Evolutionary conservation across 2,888 invertebrate genomes (phyloP).

Genomic region (Penaeus monodon): DNA sequence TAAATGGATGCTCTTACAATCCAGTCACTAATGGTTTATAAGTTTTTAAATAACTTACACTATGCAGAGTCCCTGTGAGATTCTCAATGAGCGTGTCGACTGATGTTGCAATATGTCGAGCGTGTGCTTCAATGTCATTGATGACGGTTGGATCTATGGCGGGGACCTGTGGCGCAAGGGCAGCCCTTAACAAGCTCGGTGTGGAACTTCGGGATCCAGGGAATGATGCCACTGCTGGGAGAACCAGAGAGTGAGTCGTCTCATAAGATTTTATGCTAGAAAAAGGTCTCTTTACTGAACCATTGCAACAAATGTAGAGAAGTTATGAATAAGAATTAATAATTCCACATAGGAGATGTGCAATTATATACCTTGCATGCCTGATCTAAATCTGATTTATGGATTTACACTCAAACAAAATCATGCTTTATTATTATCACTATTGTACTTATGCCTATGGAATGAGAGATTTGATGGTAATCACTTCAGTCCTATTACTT

Average conservation of each 20-base stretch:
- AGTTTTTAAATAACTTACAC: conserved; percentile 70
- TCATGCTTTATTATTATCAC: neutral
- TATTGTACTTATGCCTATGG: neutral
- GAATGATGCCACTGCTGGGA: conserved; percentile 37
- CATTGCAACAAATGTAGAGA: no score
- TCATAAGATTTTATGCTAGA: no score
- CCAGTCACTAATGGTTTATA: neutral
- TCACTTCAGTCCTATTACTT: no score
- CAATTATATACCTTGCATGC: no score
- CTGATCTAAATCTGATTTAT: neutral
- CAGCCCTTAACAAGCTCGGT: conserved; percentile 44
- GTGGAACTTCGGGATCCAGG: conserved; percentile 54
- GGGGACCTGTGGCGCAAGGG: conserved; percentile 50
- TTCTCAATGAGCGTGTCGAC: conserved; percentile 92
- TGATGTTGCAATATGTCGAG: conserved; percentile 88
- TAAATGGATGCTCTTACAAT: neutral
- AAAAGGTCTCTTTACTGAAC: no score
- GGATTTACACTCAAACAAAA: neutral
- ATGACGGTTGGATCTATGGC: conserved; percentile 60
- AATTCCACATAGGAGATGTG: no score
- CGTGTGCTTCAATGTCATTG: conserved; percentile 87
- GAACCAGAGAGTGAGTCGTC: no score
- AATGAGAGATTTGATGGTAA: neutral
- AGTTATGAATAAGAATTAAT: no score
- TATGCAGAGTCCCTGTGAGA: conserved; percentile 84